Evolutionary conservation across 2,888 invertebrate species (phyloP), one percentile per base, ranked within the genome.

Genomic region (Helicoverpa assulta): DNA sequence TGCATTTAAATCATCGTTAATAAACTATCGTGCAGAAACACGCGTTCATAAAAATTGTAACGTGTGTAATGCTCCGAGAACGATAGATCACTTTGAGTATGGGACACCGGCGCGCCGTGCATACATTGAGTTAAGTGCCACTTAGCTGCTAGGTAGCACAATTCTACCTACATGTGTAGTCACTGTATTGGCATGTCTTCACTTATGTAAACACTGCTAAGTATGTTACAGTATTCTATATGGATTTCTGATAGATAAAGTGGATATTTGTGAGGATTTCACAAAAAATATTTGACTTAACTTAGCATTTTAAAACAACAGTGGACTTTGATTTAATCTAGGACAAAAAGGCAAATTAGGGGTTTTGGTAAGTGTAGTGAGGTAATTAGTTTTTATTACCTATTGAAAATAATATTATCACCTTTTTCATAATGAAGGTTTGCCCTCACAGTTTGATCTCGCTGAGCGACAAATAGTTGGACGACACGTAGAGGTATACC

Each of bases 101-200:
- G 43, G 63, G 54, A 59, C 64, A 71, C 57, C 62, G 70, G 69
- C 57, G 54, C 54, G 47, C 57, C 56, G 51, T 68, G 76, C 56
- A 78, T 76, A 68, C 70, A 74, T 70, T 47, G 61, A 64, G 76
- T 61, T 78, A 76, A 77, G 67, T 74, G 70, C 57, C 81, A 79
- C 81, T 79, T 74, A 77, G 76, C 65, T 53, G 19, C 60, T 52
- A 66, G 66, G 69, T 74, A 76, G 50, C 62, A 69, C 69, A 74
- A 63, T 71, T 57, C 54, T 57, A 50, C 61, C 26, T 67, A 68
- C 65, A 77, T 51, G 60, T 51, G 26, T 37, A 50, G 55, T 19
- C n/a, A 62, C 57, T 58, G 66, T 79, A 70, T 68, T 61, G 70
- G 74, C 40, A 62, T 55, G 65, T 67, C 55, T 55, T 77, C 66